Conservation (phyloP, 2,113 vertebrate genomes). For the Suricata suricatta region DNA sequence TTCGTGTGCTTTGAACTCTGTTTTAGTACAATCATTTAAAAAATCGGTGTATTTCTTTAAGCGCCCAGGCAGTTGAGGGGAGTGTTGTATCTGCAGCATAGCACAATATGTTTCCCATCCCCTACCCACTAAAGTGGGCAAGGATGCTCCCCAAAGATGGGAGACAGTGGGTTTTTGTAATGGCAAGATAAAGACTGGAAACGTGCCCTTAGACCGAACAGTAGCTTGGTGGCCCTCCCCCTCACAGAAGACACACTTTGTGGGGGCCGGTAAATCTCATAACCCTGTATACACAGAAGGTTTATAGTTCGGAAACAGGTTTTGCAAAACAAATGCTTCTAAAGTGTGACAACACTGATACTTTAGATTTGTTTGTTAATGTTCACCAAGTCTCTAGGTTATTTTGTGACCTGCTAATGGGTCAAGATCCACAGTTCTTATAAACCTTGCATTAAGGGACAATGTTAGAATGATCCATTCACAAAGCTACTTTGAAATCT, state of each 20-base stretch:
- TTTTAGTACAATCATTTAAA: neutral
- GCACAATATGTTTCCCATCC: neutral
- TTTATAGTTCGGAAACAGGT: neutral
- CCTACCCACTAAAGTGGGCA: neutral
- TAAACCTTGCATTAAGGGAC: neutral
- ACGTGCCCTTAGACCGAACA: neutral
- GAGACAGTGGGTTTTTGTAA: neutral
- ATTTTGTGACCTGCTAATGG: neutral
- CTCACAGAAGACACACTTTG: neutral
- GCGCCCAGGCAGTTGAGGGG: neutral
- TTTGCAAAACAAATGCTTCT: neutral
- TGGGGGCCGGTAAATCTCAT: neutral
- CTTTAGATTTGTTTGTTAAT: neutral
- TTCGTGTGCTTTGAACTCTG: neutral
- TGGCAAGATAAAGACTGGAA: neutral
- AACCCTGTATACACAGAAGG: neutral
- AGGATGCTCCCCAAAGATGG: neutral
- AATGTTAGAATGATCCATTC: neutral
- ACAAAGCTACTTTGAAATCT: neutral
- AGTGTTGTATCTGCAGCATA: neutral
- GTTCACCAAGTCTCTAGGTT: neutral
- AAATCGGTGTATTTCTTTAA: neutral
- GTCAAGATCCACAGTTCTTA: neutral
- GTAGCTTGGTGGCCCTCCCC: neutral
- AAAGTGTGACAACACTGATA: neutral